Percentiles rank a stretch among this genome's conserved stretches.
These are phyloP conservation scores for Dicycla oo DNA, from an alignment of 2,888 invertebrate species.

Conservation along the genomic window DNA sequence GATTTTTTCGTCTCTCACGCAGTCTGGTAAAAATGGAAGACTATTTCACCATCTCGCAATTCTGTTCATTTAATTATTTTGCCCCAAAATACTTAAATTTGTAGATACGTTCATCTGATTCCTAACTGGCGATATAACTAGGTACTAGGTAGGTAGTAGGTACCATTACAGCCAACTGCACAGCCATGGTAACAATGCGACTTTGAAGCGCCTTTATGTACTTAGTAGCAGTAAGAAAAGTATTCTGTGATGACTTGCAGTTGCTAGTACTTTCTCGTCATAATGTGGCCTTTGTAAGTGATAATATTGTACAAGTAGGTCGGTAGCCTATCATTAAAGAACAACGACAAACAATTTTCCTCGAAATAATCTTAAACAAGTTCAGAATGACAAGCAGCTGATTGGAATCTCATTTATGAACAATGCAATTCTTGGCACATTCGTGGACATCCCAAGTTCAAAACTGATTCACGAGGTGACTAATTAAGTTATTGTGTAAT, in stretches of 20 bases:
- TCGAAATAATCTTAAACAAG: slow-evolving; percentile 30
- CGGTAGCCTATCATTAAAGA: slow-evolving; percentile 30
- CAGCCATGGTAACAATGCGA: too few relatives aligned
- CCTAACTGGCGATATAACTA: neutral
- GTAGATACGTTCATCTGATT: too few relatives aligned
- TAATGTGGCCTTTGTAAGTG: slow-evolving; percentile 14
- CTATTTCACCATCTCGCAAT: neutral
- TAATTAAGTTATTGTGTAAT: slow-evolving; percentile 16
- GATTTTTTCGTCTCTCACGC: too few relatives aligned
- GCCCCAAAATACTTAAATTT: neutral
- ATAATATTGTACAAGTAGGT: slow-evolving; percentile 44
- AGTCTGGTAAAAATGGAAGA: neutral
- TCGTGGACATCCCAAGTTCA: slow-evolving; percentile 44
- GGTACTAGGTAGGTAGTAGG: too few relatives aligned
- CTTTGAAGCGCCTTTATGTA: too few relatives aligned
- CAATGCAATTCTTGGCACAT: slow-evolving; percentile 33
- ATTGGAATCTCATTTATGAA: slow-evolving; percentile 44
- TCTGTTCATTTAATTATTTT: neutral
- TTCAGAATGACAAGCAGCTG: slow-evolving; percentile 37
- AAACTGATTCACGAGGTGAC: slow-evolving; percentile 18
- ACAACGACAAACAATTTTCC: slow-evolving; percentile 38
- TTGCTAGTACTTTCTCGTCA: neutral
- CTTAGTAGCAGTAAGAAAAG: too few relatives aligned
- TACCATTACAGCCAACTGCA: too few relatives aligned
- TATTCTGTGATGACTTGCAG: neutral